Base-by-base conservation (phyloP, 2,797 vertebrate genomes). In the Mallotus villosus region DNA sequence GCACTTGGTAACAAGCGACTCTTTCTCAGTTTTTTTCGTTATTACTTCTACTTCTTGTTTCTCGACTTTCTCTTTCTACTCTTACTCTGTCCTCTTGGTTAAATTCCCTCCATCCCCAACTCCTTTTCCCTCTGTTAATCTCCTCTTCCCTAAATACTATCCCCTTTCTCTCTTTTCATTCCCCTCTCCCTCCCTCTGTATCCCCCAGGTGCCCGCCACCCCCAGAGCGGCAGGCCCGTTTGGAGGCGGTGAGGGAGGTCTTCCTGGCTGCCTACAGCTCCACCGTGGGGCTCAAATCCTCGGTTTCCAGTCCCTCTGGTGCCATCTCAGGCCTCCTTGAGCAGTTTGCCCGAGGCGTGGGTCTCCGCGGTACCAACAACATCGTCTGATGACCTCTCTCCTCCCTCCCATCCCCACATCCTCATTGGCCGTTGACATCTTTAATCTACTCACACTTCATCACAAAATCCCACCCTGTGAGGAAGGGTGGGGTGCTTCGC, bases 241-340 rank as follows among this genome's bases (percentile, higher is more conserved):
- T 99, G 85, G 96, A 99, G 78, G 95, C 96, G 24, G 97, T 99
- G 75, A 94, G 95, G 63, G 96, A 97, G 0, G 81, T 94, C 75
- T 99, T 99, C 86, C 86, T 98, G 85, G 94, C 96, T 0, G 89
- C 95, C 57, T 99, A 99, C 89, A 97, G 95, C 90, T 94, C 93
- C 87, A 98, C 96, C 0, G 96, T 99, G 9, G 96, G 96, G 67
- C 92, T 98, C 63, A 95, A 94, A 83, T 94, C 96, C 0, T 91
- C 92, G 1, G 90, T 92, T 0, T 90, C 95, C 64, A 96, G 96
- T 83, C 95, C 97, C 2, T 96, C 97, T 0, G 95, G 95, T 7
- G 95, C 97, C 74, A 97, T 99, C 41, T 92, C 96, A 0, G 97
- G 97, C 67, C 94, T 99, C 72, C 92, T 99, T 66, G 97, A 99